A percentile compares a stretch with the other conserved stretches of the same genome.
Conservation (phyloP, 2,797 vertebrate species). For the Xyrichtys novacula region DNA sequence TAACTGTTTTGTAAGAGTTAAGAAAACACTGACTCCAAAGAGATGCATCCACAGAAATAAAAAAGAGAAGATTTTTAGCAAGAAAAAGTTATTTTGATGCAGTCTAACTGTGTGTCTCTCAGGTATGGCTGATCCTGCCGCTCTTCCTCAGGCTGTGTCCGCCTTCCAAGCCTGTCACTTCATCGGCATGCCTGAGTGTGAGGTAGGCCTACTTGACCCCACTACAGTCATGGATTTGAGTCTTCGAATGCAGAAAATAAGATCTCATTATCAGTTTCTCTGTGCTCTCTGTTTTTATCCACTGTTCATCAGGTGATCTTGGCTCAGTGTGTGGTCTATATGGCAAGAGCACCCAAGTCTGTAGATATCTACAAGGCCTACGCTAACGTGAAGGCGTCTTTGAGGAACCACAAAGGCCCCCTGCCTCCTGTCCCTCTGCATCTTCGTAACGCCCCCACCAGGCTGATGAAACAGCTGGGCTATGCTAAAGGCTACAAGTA, state of each 20-base stretch:
- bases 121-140: slow-evolving; percentile 94
- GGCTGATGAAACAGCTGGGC: slow-evolving; percentile 93
- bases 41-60: neutral
- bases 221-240: neutral
- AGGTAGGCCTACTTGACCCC: slow-evolving; percentile 82
- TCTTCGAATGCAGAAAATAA: neutral
- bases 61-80: neutral
- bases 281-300: neutral
- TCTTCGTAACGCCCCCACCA: slow-evolving; percentile 93
- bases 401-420: slow-evolving; percentile 92
- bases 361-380: slow-evolving; percentile 93
- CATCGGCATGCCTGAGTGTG: slow-evolving; percentile 99
- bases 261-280: neutral
- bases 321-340: slow-evolving; percentile 94
- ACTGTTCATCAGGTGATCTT: slow-evolving; percentile 89
- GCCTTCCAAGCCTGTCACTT: slow-evolving; percentile 97
- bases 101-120: slow-evolving; percentile 16
- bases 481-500: slow-evolving; percentile 95
- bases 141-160: slow-evolving; percentile 94
- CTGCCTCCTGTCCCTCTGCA: slow-evolving; percentile 94
- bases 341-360: slow-evolving; percentile 94
- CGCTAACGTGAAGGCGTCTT: slow-evolving; percentile 89
- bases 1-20: neutral
- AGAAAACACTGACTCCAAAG: neutral
- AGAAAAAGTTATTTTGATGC: neutral